A percentile compares a stretch with the other conserved stretches of the same genome.
Conservation (phyloP, 2,113 vertebrate genomes). For the Mesitornis unicolor region DNA sequence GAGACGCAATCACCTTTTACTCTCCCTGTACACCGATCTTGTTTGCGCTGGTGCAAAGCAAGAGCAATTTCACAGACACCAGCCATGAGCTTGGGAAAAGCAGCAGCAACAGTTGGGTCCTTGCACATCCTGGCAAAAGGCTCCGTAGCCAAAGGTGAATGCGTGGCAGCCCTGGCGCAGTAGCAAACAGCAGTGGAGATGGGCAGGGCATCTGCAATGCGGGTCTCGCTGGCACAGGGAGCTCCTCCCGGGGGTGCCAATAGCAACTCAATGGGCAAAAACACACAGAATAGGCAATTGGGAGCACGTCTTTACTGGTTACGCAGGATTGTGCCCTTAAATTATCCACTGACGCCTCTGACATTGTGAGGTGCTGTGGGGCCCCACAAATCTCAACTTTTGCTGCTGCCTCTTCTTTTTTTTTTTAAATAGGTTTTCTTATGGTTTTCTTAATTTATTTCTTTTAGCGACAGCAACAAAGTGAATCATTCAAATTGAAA, state of each 20-base stretch:
- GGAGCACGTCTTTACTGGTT: neutral
- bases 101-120: rapidly evolving
- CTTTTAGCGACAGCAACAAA: conserved; percentile 72
- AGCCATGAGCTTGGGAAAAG: rapidly evolving
- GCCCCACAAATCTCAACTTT: conserved; percentile 55
- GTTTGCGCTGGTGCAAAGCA: rapidly evolving
- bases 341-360: conserved; percentile 56
- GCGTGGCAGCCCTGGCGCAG: rapidly evolving
- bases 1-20: neutral
- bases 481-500: conserved; percentile 72
- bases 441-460: conserved; percentile 67
- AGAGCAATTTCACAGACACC: rapidly evolving
- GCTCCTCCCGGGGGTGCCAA: conserved; percentile 1
- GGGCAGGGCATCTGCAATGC: conserved; percentile 47
- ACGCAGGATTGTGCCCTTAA: neutral
- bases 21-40: rapidly evolving
- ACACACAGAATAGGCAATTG: neutral
- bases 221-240: neutral
- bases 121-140: rapidly evolving
- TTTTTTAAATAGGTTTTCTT: conserved; percentile 56
- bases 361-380: conserved; percentile 57
- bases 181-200: neutral
- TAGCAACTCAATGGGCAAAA: neutral
- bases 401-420: neutral
- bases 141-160: rapidly evolving